These are phyloP conservation scores for Schizothorax lantsangensis DNA, from an alignment of 2,797 vertebrate genomes.

Conservation along the genomic window DNA sequence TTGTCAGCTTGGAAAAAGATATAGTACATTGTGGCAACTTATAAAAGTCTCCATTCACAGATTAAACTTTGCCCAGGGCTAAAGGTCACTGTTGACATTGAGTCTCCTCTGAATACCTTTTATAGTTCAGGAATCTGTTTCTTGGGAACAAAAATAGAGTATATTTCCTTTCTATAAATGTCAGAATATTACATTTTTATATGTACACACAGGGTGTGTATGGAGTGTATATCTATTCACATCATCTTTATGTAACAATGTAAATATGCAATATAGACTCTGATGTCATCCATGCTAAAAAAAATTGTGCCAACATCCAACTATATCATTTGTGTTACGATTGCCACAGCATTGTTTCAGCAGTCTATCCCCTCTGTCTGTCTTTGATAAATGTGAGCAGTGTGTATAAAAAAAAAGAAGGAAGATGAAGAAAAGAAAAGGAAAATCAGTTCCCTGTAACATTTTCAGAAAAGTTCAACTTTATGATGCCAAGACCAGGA, in stretches of 20 bases:
- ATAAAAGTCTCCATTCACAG: constrained; percentile 12
- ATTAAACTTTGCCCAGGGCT: constrained; percentile 23
- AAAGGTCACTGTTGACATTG: constrained; percentile 34
- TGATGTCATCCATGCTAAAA: constrained; percentile 7
- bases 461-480: constrained; percentile 27
- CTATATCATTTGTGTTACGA: neutral
- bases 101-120: constrained; percentile 32
- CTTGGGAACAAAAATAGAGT: constrained; percentile 17
- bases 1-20: constrained; percentile 27
- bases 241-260: neutral
- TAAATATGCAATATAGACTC: neutral
- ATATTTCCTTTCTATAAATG: neutral
- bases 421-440: neutral
- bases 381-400: constrained; percentile 23
- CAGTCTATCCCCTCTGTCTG: neutral
- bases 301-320: neutral
- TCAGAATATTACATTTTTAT: neutral
- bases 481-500: constrained; percentile 38
- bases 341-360: constrained; percentile 5
- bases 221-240: neutral
- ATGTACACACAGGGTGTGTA: neutral
- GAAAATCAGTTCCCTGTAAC: constrained; percentile 14
- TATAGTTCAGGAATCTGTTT: constrained; percentile 34
- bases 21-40: neutral
- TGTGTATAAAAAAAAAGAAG: neutral